Conservation (phyloP, 1,140 invertebrate genomes). For the Trichomalopsis sarcophagae region DNA sequence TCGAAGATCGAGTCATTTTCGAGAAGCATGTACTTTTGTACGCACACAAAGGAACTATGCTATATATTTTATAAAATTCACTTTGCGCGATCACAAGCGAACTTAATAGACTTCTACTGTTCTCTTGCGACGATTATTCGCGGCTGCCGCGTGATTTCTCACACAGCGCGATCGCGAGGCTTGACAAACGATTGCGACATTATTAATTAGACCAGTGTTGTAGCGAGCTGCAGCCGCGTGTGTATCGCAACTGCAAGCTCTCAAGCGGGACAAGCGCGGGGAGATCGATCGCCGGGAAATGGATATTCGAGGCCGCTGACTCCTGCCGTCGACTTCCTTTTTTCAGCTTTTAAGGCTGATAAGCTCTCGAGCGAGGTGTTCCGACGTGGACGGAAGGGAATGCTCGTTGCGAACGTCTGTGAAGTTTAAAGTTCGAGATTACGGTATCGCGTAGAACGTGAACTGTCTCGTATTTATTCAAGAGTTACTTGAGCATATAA, state of each 20-base stretch:
- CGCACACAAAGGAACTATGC: not conserved
- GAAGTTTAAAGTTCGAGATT: too few species aligned
- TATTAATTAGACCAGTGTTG: slow-evolving; percentile 29
- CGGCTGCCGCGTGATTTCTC: slow-evolving; percentile 6
- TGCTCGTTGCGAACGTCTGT: not conserved
- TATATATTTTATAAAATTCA: not conserved
- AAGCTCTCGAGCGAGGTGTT: not conserved
- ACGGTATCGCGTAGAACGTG: not conserved
- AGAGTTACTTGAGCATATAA: not conserved
- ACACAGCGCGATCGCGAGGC: not conserved
- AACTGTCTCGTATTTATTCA: not conserved
- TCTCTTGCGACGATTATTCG: not conserved
- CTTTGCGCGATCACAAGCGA: not conserved
- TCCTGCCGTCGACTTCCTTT: not conserved
- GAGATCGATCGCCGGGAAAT: slow-evolving; percentile 7
- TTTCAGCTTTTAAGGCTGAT: not conserved
- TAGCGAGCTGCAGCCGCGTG: not conserved
- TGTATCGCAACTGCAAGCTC: not conserved
- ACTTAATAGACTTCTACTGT: slow-evolving; percentile 17
- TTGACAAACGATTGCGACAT: slow-evolving; percentile 16
- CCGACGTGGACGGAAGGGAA: not conserved
- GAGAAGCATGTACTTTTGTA: not conserved
- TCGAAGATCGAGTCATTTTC: not conserved
- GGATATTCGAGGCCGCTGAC: slow-evolving; percentile 12
- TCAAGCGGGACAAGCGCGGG: not conserved